These are phyloP conservation scores for Hoplias malabaricus DNA, from an alignment of 2,113 vertebrate species.

Conservation along the genomic window DNA sequence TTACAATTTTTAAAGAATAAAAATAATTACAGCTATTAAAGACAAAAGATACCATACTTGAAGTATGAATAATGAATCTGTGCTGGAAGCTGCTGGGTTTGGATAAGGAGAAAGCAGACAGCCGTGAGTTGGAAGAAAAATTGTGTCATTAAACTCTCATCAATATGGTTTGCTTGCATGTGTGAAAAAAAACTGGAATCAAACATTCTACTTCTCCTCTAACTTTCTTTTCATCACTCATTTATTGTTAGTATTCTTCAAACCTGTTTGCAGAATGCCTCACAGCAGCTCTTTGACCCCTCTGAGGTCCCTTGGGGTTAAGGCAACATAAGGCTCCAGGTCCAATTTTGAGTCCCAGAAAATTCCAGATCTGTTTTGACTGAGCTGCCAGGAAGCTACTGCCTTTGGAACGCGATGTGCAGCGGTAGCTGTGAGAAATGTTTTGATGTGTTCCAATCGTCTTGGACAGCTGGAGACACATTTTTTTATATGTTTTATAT, in stretches of 20 bases:
- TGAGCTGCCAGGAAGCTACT: constrained; percentile 5
- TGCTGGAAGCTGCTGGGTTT: not conserved
- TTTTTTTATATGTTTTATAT: too few relatives aligned
- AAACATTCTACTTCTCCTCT: constrained; percentile 48
- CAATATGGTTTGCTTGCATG: constrained; percentile 12
- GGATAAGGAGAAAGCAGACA: constrained; percentile 2
- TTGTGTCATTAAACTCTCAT: constrained; percentile 49
- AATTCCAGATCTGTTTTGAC: constrained; percentile 62
- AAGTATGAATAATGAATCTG: constrained; percentile 29
- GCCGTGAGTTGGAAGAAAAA: constrained; percentile 22
- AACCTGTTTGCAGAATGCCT: constrained; percentile 59
- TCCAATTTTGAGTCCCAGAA: constrained; percentile 59
- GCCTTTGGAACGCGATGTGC: not conserved
- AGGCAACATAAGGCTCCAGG: constrained; percentile 50
- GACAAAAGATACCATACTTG: too few relatives aligned
- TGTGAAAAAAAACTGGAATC: constrained; percentile 9
- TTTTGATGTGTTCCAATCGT: constrained; percentile 23
- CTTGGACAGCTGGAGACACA: constrained; percentile 14
- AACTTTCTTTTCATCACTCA: constrained; percentile 18
- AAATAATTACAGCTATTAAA: too few relatives aligned
- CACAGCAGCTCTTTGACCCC: constrained; percentile 45
- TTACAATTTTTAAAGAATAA: too few relatives aligned
- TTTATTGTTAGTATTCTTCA: constrained; percentile 30
- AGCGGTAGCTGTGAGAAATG: not conserved
- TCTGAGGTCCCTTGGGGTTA: constrained; percentile 47